phyloP scores from a whole-genome alignment of 2,113 vertebrate species.

The Desmodus rotundus region DNA sequence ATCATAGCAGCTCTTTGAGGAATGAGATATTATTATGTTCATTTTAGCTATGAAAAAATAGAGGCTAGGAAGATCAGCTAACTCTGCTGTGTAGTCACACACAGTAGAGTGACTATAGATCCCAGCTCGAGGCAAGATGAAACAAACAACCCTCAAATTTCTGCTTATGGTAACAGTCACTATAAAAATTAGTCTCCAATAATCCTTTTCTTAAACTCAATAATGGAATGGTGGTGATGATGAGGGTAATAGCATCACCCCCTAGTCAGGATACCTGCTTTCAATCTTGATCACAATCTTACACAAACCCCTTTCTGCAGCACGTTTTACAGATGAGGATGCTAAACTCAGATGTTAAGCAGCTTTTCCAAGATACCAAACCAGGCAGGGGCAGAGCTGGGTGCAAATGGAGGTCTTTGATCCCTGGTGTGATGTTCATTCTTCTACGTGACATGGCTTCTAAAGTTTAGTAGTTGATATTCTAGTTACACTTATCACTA shows the following conservation, averaged over 20 bases:
- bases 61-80: not conserved
- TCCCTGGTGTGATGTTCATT: not conserved
- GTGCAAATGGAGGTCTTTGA: not conserved
- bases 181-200: not conserved
- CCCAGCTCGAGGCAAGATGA: not conserved
- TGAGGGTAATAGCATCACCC: not conserved
- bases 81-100: not conserved
- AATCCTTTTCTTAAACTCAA: not conserved
- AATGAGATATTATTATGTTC: not conserved
- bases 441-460: not conserved
- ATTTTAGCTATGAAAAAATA: not conserved
- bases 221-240: not conserved
- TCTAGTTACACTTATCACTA: not conserved
- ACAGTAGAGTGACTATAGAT: not conserved
- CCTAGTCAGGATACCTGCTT: not conserved
- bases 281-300: not conserved
- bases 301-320: fast-evolving
- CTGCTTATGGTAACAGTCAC: not conserved
- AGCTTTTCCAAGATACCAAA: no score
- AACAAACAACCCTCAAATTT: not conserved
- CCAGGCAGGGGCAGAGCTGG: not conserved
- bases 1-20: not conserved
- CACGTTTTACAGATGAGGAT: not conserved
- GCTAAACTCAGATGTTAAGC: not conserved
- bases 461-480: not conserved